A percentile compares a stretch with the other conserved stretches of the same genome.
Conservation (phyloP, 2,797 vertebrate species). For the Discoglossus pictus region DNA sequence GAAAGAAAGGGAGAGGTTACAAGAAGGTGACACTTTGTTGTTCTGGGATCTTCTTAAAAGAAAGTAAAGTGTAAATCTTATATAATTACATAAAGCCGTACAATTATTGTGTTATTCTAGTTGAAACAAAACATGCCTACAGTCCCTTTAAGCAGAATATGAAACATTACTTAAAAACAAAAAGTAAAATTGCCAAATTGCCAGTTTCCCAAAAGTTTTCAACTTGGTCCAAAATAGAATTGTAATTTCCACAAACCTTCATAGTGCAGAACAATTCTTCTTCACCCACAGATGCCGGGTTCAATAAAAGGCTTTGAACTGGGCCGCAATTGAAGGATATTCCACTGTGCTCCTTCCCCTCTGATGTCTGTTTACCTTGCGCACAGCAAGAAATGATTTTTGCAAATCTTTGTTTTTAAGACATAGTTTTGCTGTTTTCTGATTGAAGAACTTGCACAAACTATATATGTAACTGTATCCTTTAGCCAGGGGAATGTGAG, state of each 20-base stretch:
- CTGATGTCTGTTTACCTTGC: conserved; percentile 12
- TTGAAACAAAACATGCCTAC: too few relatives aligned
- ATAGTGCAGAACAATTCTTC: background rate
- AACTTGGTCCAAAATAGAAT: conserved; percentile 4
- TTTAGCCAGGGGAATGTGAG: background rate
- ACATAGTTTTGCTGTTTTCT: conserved; percentile 12
- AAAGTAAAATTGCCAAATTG: too few relatives aligned
- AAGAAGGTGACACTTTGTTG: too few relatives aligned
- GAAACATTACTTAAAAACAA: too few relatives aligned
- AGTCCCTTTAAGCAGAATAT: too few relatives aligned
- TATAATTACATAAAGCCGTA: too few relatives aligned
- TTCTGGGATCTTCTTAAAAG: too few relatives aligned
- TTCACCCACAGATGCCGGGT: conserved; percentile 1
- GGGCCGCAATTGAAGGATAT: conserved; percentile 9
- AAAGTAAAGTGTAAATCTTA: too few relatives aligned
- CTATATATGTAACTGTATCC: conserved; percentile 28
- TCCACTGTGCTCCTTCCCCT: background rate
- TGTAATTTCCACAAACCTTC: conserved; percentile 1
- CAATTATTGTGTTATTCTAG: too few relatives aligned
- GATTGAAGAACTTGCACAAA: conserved; percentile 31
- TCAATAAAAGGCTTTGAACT: conserved; percentile 34
- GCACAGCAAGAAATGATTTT: conserved; percentile 1
- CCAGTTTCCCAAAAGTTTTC: too few relatives aligned
- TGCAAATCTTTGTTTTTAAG: background rate
- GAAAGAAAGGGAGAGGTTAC: too few relatives aligned